Conservation (phyloP, 1,140 invertebrate species). For the Pantala flavescens region DNA sequence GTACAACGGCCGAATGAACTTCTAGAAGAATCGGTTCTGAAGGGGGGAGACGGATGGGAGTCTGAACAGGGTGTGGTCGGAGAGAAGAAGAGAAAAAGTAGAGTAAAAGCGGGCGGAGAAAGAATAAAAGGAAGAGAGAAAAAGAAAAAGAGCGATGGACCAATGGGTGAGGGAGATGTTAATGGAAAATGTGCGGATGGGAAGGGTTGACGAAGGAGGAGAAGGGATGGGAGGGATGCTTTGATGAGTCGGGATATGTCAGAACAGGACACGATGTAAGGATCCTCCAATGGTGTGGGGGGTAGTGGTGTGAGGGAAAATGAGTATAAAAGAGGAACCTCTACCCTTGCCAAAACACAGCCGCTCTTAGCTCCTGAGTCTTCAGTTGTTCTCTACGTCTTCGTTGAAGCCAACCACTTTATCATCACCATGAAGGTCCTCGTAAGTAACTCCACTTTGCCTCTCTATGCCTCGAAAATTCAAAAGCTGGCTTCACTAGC, state of each 20-base stretch:
- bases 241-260: neutral
- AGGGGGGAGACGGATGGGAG: neutral
- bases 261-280: too few species aligned
- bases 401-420: neutral
- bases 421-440: slow-evolving; percentile 4
- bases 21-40: neutral
- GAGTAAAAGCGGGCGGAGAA: neutral
- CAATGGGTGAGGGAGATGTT: neutral
- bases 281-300: too few species aligned
- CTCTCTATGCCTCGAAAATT: too few species aligned
- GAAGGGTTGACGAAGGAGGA: neutral
- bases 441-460: too few species aligned
- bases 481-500: too few species aligned
- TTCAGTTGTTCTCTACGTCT: neutral
- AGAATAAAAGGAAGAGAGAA: neutral
- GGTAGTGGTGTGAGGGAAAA: too few species aligned
- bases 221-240: neutral
- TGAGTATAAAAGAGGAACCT: neutral
- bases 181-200: neutral
- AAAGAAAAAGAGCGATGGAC: neutral
- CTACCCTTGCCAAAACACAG: neutral
- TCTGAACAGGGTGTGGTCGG: neutral
- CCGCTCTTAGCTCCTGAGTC: neutral
- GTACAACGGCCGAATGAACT: neutral
- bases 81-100: neutral